These are phyloP conservation scores for Hyperoplus immaculatus DNA, from an alignment of 2,797 vertebrate genomes.

Conservation along the genomic window DNA sequence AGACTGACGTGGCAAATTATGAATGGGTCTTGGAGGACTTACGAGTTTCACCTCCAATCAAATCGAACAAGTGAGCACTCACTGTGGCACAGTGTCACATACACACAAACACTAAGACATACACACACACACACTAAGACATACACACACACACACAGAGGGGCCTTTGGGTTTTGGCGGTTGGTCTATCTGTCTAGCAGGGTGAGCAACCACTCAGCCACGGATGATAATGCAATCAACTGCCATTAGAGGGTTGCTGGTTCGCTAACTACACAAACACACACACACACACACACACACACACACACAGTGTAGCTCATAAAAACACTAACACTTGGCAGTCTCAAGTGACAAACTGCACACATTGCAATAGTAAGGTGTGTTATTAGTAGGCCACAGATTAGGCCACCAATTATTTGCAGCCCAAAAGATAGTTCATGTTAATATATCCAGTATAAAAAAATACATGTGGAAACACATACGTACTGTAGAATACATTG, in stretches of 20 bases:
- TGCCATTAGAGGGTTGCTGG: constrained; percentile 71
- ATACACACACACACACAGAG: constrained; percentile 18
- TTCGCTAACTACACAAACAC: constrained; percentile 35
- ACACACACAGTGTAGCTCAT: constrained; percentile 21
- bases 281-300: constrained; percentile 13
- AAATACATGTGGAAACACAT: neutral
- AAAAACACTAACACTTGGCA: constrained; percentile 56
- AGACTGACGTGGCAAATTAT: constrained; percentile 56
- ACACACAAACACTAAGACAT: constrained; percentile 29
- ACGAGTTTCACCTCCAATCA: constrained; percentile 69
- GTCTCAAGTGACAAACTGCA: constrained; percentile 40
- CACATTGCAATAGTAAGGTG: neutral
- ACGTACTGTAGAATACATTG: neutral
- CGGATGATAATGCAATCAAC: constrained; percentile 80
- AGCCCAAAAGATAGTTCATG: neutral
- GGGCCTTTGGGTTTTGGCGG: constrained; percentile 68
- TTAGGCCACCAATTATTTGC: neutral
- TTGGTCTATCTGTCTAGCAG: constrained; percentile 72
- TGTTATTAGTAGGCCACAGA: neutral
- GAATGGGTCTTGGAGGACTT: constrained; percentile 62
- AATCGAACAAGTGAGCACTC: constrained; percentile 60
- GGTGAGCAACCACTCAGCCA: constrained; percentile 73
- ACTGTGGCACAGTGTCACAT: constrained; percentile 17
- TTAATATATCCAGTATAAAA: neutral
- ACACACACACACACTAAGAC: constrained; percentile 28